Evolutionary conservation across 2,888 invertebrate genomes (phyloP), one percentile per base, ranked within the genome.

Genomic region (Argyresthia goedartella): DNA sequence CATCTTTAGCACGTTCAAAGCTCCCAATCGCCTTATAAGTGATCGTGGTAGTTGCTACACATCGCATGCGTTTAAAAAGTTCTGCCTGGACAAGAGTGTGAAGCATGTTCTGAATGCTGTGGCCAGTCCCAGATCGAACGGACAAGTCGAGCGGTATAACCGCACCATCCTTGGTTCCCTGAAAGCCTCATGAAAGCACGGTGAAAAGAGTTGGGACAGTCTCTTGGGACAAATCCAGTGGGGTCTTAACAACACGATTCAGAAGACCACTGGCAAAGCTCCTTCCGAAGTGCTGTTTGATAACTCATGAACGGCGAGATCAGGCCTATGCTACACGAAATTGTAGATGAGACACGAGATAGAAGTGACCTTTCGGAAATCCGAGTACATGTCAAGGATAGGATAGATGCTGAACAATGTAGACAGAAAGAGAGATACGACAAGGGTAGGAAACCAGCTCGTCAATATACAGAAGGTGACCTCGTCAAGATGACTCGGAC

Each of bases 31-130:
- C 8, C 49, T 58, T 9, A 50, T 58, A 1, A 58, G 54, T 42
- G 58, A 58, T 13, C 52, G 58, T 0, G 58, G 56, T 8, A 52
- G 48, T 1, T 55, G 55, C 47, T 58, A 56, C 44, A 56, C 57
- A 1, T 58, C 55, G 8, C 53, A 55, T 36, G 41, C 50, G 1
- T 57, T 57, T 52, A 34, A 48, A 33, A 14, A 14, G 10, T 52
- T 50, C 43, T 53, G 55, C 39, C 16, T 34, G 4, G 53, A 53
- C 11, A 53, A 46, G 36, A 54, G 54, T 8, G 50, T 54, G n/a
- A 54, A 53, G 33, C 56, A 56, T 41, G 49, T 55, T 6, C 39
- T 55, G 13, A 54, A 57, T 13, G 54, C 57, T 0, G 57, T 57
- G 6, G 54, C 55, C 1, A 49, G 54, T 25, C 55, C 55, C 8